Base-by-base conservation (phyloP, 2,797 vertebrate genomes). In the Trematomus bernacchii region DNA sequence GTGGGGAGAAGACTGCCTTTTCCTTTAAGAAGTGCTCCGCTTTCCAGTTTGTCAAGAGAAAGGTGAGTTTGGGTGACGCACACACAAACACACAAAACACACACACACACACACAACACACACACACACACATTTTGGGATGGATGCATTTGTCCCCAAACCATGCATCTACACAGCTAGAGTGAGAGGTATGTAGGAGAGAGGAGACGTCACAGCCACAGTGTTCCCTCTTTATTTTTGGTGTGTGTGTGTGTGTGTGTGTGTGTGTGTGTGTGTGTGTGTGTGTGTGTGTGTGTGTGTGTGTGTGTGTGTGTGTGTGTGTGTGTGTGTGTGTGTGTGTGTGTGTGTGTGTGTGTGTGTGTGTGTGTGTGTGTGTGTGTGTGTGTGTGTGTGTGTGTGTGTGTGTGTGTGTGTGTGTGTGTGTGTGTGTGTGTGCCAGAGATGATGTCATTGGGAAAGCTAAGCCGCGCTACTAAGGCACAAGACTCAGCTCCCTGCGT, bases 21-120 rank as follows among this genome's bases (percentile, higher is more conserved):
- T 97, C 97, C 90, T 98, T 97, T 92, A 99, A 98, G 96, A 99
- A 98, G 92, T 99, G 98, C 79, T 98, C 98, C 74, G 97, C 98
- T 83, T 99, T 99, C 92, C 97, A 99, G 86, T 99, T 98, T 93
- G 97, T 99, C 91, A 99, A 99, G 92, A 98, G 97, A 85, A 97
- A 97, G 97, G 98, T 99, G 95, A 97, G 97, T 87, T 84, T 57
- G 62, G 63, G 57, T 62, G 46, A 76, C 37, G 59, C 42, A 44
- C 63, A 61, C 18, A 58, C 55, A 57, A 27, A 48, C 46, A 47
- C 46, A 47, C 47, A 3, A 23, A 23, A 47, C 15, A 33, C n/a
- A 67, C 23, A 40, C 11, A 33, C 54, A 60, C 12, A 33, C 33
- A 37, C 33, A 37, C 33, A 37, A 33, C 33, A 37, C 7, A 33